A percentile compares a stretch with the other conserved stretches of the same genome.
phyloP scores from a whole-genome alignment of 1,140 invertebrate species.

The Euborellia annulipes region DNA sequence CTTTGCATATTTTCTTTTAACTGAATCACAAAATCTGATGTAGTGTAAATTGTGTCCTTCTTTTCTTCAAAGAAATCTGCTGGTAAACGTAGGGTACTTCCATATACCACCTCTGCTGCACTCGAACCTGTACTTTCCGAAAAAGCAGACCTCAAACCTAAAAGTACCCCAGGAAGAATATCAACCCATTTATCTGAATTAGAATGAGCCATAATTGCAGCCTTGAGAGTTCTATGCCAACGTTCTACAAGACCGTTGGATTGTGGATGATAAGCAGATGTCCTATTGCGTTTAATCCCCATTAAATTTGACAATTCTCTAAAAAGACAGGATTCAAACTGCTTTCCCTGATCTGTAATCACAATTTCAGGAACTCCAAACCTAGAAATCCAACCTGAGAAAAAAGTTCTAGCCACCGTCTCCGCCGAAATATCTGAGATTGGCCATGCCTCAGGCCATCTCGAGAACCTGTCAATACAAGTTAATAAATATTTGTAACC shows the following conservation, averaged over 20 bases:
- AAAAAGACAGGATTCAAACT: constrained; percentile 11
- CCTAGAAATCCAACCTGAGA: constrained; percentile 5
- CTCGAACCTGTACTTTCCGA: background rate
- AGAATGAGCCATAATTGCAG: constrained; percentile 16
- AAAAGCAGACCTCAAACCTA: background rate
- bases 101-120: constrained; percentile 5
- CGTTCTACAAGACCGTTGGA: constrained; percentile 24
- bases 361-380: constrained; percentile 13
- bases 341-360: constrained; percentile 15
- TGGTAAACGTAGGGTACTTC: too few relatives aligned
- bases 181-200: background rate
- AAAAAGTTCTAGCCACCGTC: constrained; percentile 5
- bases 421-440: constrained; percentile 14
- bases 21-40: too few relatives aligned
- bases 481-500: constrained; percentile 17
- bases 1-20: too few relatives aligned
- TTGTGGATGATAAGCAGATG: constrained; percentile 24
- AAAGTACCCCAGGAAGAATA: background rate
- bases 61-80: too few relatives aligned
- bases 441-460: constrained; percentile 31
- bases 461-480: constrained; percentile 26
- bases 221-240: constrained; percentile 27
- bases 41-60: too few relatives aligned
- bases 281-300: constrained; percentile 13
- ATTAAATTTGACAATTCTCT: too few relatives aligned